A percentile compares a stretch with the other conserved stretches of the same genome.
Evolutionary conservation across 1,140 invertebrate species (phyloP).

Genomic region (Hyposmocoma kahamanoa): DNA sequence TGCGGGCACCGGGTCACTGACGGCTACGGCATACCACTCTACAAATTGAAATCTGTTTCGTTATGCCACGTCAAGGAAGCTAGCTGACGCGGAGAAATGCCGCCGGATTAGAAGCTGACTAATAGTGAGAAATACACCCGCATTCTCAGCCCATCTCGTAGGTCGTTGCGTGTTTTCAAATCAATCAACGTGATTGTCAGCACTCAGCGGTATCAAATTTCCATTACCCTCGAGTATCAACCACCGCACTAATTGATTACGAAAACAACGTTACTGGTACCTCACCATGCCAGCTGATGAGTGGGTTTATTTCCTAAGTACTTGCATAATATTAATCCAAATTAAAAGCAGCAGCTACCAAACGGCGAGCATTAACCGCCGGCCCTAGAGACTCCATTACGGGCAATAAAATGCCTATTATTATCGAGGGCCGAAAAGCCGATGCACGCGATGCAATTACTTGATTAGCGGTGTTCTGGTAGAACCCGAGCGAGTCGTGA

Average conservation of each 20-base stretch:
- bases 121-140: slow-evolving; percentile 20
- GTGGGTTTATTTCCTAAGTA: slow-evolving; percentile 34
- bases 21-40: slow-evolving; percentile 36
- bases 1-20: slow-evolving; percentile 33
- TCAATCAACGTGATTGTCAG: slow-evolving; percentile 55
- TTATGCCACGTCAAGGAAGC: slow-evolving; percentile 52
- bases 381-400: slow-evolving; percentile 72
- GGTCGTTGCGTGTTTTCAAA: slow-evolving; percentile 44
- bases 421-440: slow-evolving; percentile 71
- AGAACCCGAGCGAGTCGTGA: slow-evolving; percentile 47
- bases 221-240: slow-evolving; percentile 47
- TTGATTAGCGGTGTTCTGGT: slow-evolving; percentile 69
- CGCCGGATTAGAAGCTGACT: slow-evolving; percentile 47
- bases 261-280: slow-evolving; percentile 35
- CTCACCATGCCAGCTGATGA: slow-evolving; percentile 17
- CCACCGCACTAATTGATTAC: slow-evolving; percentile 57
- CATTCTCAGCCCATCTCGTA: slow-evolving; percentile 11
- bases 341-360: slow-evolving; percentile 59
- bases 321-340: slow-evolving; percentile 62
- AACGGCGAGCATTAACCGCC: slow-evolving; percentile 51
- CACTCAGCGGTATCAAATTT: slow-evolving; percentile 50
- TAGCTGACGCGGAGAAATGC: slow-evolving; percentile 40
- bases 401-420: slow-evolving; percentile 72
- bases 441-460: slow-evolving; percentile 73
- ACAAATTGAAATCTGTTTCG: slow-evolving; percentile 65